Conservation (phyloP, 2,888 invertebrate species). For the Xestia ashworthii region DNA sequence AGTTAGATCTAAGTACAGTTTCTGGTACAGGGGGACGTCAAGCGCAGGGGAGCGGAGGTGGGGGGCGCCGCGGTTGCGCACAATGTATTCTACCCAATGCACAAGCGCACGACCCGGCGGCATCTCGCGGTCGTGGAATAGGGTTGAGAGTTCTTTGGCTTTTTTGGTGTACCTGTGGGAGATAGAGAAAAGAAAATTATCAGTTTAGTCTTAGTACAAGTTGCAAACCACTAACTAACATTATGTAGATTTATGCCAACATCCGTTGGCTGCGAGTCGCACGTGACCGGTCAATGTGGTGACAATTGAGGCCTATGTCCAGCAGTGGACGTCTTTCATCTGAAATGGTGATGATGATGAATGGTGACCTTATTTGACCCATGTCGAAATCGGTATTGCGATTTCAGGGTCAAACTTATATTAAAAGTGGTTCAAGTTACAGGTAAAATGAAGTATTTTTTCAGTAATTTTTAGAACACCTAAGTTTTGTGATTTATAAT, state of each 20-base stretch:
- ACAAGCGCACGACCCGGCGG: constrained; percentile 91
- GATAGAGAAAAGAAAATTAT: constrained; percentile 41
- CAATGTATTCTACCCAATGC: constrained; percentile 93
- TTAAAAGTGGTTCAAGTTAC: neutral
- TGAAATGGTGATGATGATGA: too few species aligned
- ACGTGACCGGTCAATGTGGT: too few species aligned
- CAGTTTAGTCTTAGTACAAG: neutral
- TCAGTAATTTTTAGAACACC: neutral
- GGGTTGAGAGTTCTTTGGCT: constrained; percentile 74
- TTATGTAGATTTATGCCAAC: neutral
- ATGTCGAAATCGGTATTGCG: too few species aligned
- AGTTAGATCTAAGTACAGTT: constrained; percentile 78
- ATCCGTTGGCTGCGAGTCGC: neutral
- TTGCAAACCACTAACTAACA: too few species aligned
- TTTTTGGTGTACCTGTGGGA: constrained; percentile 73
- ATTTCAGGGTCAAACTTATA: neutral
- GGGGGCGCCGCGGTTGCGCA: constrained; percentile 90
- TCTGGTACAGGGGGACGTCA: constrained; percentile 76
- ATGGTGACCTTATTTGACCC: too few species aligned
- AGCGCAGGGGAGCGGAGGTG: constrained; percentile 83
- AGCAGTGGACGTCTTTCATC: too few species aligned
- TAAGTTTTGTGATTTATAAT: too few species aligned
- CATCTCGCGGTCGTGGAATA: constrained; percentile 86
- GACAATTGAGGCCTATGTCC: too few species aligned
- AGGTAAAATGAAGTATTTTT: neutral